Percentiles rank a stretch among this genome's conserved stretches.
phyloP scores from a whole-genome alignment of 2,797 vertebrate species.

The Dallia pectoralis region DNA sequence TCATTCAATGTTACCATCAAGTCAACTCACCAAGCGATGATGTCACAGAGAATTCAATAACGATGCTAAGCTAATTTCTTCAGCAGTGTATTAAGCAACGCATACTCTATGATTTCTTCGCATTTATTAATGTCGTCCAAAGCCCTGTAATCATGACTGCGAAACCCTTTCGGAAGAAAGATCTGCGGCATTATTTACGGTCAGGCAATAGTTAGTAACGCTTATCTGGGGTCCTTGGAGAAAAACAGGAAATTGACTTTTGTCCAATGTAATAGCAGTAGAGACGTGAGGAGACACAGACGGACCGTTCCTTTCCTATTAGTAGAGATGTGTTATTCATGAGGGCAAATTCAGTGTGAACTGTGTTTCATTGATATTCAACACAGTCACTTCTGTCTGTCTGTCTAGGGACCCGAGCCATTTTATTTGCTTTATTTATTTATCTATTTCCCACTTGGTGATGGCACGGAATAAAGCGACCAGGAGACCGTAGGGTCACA shows the following conservation, averaged over 20 bases:
- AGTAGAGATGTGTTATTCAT: constrained; percentile 80
- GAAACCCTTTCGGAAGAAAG: constrained; percentile 48
- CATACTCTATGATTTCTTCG: constrained; percentile 23
- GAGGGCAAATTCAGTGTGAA: constrained; percentile 78
- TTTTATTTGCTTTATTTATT: constrained; percentile 72
- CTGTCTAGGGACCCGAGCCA: constrained; percentile 61
- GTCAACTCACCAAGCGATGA: not conserved
- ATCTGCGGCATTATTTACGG: constrained; percentile 52
- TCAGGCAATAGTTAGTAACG: constrained; percentile 44
- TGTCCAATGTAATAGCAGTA: constrained; percentile 76
- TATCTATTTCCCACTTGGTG: constrained; percentile 61
- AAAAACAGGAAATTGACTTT: constrained; percentile 77
- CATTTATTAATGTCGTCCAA: constrained; percentile 38
- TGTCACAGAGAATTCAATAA: not conserved
- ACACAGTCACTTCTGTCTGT: constrained; percentile 62
- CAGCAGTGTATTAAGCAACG: not conserved
- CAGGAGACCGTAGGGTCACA: constrained; percentile 39
- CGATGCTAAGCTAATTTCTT: constrained; percentile 10
- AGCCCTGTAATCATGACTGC: constrained; percentile 30
- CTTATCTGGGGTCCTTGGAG: constrained; percentile 69
- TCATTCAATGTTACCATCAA: not conserved
- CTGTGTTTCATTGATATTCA: constrained; percentile 79
- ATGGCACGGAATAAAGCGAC: constrained; percentile 44
- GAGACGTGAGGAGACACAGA: constrained; percentile 65
- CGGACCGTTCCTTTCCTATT: constrained; percentile 72